Base-by-base conservation (phyloP, 30 jellyfish, hydroid and myxozoan species). In the Catostylus mosaicus region DNA sequence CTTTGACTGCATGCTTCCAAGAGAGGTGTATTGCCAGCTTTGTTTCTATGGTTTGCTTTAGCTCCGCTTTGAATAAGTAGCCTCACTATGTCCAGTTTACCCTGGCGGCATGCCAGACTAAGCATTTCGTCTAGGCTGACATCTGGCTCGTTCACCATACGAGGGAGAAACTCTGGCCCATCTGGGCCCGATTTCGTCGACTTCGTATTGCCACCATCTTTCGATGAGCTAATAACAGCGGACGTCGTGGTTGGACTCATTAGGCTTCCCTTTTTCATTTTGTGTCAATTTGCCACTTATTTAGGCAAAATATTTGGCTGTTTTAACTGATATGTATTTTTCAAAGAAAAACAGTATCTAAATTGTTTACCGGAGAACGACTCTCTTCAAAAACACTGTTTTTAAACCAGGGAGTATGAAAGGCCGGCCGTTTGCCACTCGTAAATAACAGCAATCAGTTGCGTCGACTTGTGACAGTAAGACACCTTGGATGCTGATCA, bases 1-100 rank as follows among this genome's bases (percentile, higher is more conserved):
- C 97, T 97, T 79, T 94, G 99, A 67, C 99, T 94, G 91, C 99
- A 94, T 0, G 99, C 94, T 84, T 94, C 99, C 35, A 94, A 88
- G 56, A 94, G 85, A 20, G 99, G 99, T 12, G 99, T 94, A 64
- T 94, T 94, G 60, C 99, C 99, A 9, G 97, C 97, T 72, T 88
- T 94, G 48, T 94, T 94, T 37, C 96, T 72, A 66, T 94, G 99
- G 66, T 94, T 94, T 52, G 88, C 96, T 67, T 94, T 96, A 0
- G 99, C 99, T 0, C 99, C 99, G 79, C 97, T 94, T 73, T 94
- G 99, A 33, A 94, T 73, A 67, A 94, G 89, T 78, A 94, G 63
- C 82, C 88, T 85, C 27, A 94, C 99, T 57, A 94, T 94, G 57
- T 94, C 99, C 29, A 94, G 95, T 56, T 94, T 94, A 14, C 97